Evolutionary conservation across 2,113 vertebrate species (phyloP), one percentile per base, ranked within the genome.

Genomic region (Plecturocebus donacophilus): DNA sequence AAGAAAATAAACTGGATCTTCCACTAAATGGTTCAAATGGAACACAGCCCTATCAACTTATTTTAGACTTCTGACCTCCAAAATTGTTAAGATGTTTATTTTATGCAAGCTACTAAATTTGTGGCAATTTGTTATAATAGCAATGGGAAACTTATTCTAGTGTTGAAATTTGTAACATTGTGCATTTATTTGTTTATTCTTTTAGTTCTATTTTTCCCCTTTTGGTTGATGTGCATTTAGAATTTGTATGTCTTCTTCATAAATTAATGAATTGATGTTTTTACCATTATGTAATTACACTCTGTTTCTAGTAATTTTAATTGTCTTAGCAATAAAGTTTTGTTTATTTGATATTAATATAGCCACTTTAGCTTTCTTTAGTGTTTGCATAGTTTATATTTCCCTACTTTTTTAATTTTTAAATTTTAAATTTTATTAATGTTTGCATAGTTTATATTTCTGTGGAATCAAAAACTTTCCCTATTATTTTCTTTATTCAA

Each of bases 401-500:
- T 73, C 38, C 21, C n/a, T 40, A 21, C 70, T 19, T 73, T 38
- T 42, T 17, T 1, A 52, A 52, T 49, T 49, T 49, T 49, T 3
- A 52, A 52, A 14, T 49, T 49, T 49, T 14, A 14, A 49, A 17
- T 52, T 52, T 52, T 52, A 52, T 38, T 73, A 73, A 1, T 23
- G 10, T 73, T 10, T 73, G 70, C 20, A 40, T 73, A n/a, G 21
- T 40, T 38, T 40, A 12, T 40, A 40, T 40, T 40, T 73, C 38
- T 20, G 8, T 90, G 23, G 20, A 75, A 16, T 66, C 27, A 45
- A 94, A 87, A 76, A 47, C 70, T 61, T 5, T 1, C 1, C 8
- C 47, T 81, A 16, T 40, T 71, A 76, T 14, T 80, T 87, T 93
- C 27, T 73, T 32, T 88, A 45, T 90, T 96, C 32, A 95, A 77